Evolutionary conservation across 2,888 invertebrate genomes (phyloP).

Genomic region (Calameuta filiformis): DNA sequence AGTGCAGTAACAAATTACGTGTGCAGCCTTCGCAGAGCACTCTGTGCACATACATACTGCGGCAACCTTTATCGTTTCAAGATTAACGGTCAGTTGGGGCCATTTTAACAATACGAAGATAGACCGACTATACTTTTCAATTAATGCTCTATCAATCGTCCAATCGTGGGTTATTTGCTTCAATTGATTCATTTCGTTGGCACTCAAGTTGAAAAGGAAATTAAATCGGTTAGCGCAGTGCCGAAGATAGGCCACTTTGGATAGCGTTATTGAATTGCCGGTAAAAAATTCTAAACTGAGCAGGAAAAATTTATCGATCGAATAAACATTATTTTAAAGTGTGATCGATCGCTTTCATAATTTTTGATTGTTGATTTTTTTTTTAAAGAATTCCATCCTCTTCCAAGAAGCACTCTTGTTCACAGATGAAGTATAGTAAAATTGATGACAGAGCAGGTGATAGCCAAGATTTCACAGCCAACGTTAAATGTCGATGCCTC

Average conservation of each 20-base stretch:
- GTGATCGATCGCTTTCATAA: background rate
- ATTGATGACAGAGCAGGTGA: background rate
- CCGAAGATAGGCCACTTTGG: too few relatives aligned
- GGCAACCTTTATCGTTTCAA: background rate
- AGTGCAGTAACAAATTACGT: background rate
- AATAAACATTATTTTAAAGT: background rate
- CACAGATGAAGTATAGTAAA: background rate
- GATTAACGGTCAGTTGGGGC: background rate
- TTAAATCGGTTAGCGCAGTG: background rate
- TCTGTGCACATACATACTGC: background rate
- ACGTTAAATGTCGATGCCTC: background rate
- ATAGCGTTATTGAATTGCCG: too few relatives aligned
- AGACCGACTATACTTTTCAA: background rate
- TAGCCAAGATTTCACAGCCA: background rate
- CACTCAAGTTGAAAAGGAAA: background rate
- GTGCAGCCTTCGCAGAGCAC: background rate
- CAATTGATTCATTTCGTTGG: background rate
- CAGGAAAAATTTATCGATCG: background rate
- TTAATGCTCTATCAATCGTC: background rate
- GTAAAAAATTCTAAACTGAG: too few relatives aligned
- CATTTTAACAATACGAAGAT: background rate
- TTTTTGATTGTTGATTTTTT: background rate
- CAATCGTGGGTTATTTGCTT: background rate
- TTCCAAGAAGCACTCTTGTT: background rate
- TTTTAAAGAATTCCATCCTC: background rate